These are phyloP conservation scores for Heliconius cydno DNA, from an alignment of 2,888 invertebrate genomes.

Conservation along the genomic window DNA sequence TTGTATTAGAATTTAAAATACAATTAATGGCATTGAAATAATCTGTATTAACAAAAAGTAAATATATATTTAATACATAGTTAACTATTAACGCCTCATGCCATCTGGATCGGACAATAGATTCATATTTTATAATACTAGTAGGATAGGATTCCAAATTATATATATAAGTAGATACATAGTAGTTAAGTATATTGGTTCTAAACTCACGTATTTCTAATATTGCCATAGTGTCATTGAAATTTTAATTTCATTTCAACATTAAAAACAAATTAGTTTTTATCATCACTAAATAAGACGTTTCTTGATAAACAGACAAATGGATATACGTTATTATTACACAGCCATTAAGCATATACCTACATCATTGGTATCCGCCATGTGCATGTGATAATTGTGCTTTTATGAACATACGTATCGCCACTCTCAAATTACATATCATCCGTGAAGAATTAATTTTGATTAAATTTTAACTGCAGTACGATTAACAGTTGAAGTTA, in stretches of 20 bases:
- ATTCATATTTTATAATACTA: no score
- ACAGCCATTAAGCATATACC: conserved; percentile 52
- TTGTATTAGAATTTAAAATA: neutral
- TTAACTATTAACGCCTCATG: neutral
- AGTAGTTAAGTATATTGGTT: neutral
- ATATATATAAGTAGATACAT: neutral
- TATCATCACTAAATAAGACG: conserved; percentile 50
- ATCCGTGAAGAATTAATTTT: conserved; percentile 41
- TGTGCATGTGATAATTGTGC: conserved; percentile 46
- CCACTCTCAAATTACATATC: conserved; percentile 43
- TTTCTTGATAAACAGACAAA: conserved; percentile 55
- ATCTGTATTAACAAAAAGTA: neutral
- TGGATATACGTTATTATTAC: conserved; percentile 55
- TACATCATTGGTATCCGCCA: conserved; percentile 44
- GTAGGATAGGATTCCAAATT: neutral
- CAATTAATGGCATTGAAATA: neutral
- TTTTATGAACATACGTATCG: conserved; percentile 44
- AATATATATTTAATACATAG: neutral
- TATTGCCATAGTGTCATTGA: conserved; percentile 32
- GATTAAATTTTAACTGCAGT: conserved; percentile 32
- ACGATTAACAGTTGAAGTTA: neutral
- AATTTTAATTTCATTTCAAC: conserved; percentile 45
- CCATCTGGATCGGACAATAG: neutral
- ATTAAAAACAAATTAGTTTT: conserved; percentile 49
- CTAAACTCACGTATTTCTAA: neutral